phyloP scores from a whole-genome alignment of 1,140 invertebrate genomes.

The Anthonomus grandis region DNA sequence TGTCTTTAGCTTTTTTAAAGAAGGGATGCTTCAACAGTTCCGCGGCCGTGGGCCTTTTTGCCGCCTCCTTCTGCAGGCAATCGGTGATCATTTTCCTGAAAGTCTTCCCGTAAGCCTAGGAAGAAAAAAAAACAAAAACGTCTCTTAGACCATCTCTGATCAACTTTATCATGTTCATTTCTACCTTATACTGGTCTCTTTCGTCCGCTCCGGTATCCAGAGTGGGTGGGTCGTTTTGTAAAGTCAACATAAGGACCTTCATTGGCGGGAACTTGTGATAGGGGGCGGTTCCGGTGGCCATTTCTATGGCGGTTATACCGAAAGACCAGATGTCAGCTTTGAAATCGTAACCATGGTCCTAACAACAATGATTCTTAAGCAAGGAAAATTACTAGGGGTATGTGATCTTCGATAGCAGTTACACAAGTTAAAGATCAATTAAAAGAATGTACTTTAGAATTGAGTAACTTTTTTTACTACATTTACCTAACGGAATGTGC shows the following conservation, averaged over 20 bases:
- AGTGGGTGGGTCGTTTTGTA: slow-evolving; percentile 97
- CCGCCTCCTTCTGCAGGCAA: slow-evolving; percentile 92
- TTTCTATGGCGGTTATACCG: slow-evolving; percentile 98
- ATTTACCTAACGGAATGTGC: too few relatives aligned
- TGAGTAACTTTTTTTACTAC: too few relatives aligned
- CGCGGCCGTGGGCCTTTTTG: slow-evolving; percentile 93
- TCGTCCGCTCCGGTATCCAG: slow-evolving; percentile 93
- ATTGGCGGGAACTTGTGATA: slow-evolving; percentile 99
- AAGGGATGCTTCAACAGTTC: slow-evolving; percentile 98
- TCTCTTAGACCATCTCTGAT: too few relatives aligned
- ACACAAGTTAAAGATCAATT: too few relatives aligned
- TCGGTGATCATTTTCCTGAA: slow-evolving; percentile 95
- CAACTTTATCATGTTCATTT: too few relatives aligned
- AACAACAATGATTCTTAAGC: not conserved
- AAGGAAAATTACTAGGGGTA: too few relatives aligned
- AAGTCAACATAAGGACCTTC: slow-evolving; percentile 97
- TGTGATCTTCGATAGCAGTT: too few relatives aligned
- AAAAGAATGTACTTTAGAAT: too few relatives aligned
- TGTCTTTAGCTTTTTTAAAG: slow-evolving; percentile 99
- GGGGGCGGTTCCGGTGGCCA: slow-evolving; percentile 97
- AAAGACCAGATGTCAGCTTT: slow-evolving; percentile 99
- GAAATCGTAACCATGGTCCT: slow-evolving; percentile 97
- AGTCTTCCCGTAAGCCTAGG: slow-evolving; percentile 85
- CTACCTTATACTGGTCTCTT: slow-evolving; percentile 91
- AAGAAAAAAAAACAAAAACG: slow-evolving; percentile 1